Evolutionary conservation across 2,113 vertebrate genomes (phyloP), one percentile per base, ranked within the genome.

Genomic region (Mus pahari): DNA sequence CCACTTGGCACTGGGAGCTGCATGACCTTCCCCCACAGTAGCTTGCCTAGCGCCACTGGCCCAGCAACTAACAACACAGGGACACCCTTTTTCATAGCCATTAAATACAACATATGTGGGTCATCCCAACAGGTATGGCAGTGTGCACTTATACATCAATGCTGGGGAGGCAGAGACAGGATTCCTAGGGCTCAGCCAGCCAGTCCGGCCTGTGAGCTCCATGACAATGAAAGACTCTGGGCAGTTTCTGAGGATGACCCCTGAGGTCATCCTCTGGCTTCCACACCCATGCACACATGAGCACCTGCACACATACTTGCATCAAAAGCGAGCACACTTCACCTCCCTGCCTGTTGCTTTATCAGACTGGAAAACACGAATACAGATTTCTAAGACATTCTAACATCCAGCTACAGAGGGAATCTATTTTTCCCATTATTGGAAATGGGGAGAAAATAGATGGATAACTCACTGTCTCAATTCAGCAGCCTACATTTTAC

Each of bases 381-480:
- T 39, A 55, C 31, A 36, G 5, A 22, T 45, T 66, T 64, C 62
- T 86, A 48, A 19, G 66, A 17, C 0, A 0, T 50, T 77, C 17
- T 28, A 33, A 74, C 31, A 89, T 66, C 33, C 19, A 60, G 33
- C 14, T 33, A 33, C 64, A 33, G 64, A 33, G 64, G 64, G 64
- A 66, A 66, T 66, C 64, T 66, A 66, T 66, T 66, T 14, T 66
- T 66, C 64, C 31, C 64, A 33, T 84, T 86, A 33, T 50, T 88
- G 7, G 33, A 33, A 58, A 53, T 89, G 19, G 79, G 94, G 91
- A 64, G 53, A 12, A 62, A 68, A n/a, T 26, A 71, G 58, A 87
- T 19, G 42, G 55, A 48, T 36, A 62, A 78, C n/a, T 94, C 12
- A 48, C 31, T 77, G 81, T 96, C 60, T 82, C 95, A 70, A 75